Evolutionary conservation across 2,888 invertebrate species (phyloP).

Genomic region (Leptopterna dolabrata): DNA sequence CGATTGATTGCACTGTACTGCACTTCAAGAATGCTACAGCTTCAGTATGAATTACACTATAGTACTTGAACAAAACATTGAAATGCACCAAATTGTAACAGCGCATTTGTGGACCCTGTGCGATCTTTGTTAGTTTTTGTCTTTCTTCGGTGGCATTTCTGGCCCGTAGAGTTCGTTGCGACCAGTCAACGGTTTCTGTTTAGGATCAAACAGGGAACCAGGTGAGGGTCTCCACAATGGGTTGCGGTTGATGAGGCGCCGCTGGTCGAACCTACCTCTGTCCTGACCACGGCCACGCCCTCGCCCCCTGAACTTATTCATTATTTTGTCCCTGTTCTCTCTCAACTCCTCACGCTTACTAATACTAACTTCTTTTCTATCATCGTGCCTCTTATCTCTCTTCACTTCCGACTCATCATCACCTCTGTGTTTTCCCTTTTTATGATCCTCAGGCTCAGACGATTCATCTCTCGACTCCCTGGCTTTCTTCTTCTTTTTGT

Average conservation of each 20-base stretch:
- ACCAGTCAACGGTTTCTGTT: not conserved
- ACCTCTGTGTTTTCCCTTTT: not conserved
- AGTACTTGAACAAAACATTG: too few species aligned
- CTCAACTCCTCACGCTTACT: not conserved
- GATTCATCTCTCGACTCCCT: not conserved
- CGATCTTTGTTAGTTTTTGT: not conserved
- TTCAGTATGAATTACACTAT: too few species aligned
- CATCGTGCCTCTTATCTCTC: not conserved
- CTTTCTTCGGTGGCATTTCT: conserved; percentile 41
- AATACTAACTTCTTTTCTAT: not conserved
- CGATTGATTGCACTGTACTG: too few species aligned
- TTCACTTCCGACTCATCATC: not conserved
- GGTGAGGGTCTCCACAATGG: not conserved
- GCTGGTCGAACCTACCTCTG: not conserved
- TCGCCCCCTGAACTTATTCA: not conserved
- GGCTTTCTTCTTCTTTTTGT: conserved; percentile 45
- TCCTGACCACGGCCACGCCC: not conserved
- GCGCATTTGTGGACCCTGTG: too few species aligned
- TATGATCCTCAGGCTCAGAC: not conserved
- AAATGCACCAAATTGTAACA: too few species aligned
- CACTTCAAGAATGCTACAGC: too few species aligned
- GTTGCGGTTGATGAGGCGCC: not conserved
- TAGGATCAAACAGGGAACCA: not conserved
- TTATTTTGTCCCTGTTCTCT: not conserved
- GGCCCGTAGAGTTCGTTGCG: conserved; percentile 16